phyloP scores from a whole-genome alignment of 2,888 invertebrate species.

The Gnatocerus cornutus region DNA sequence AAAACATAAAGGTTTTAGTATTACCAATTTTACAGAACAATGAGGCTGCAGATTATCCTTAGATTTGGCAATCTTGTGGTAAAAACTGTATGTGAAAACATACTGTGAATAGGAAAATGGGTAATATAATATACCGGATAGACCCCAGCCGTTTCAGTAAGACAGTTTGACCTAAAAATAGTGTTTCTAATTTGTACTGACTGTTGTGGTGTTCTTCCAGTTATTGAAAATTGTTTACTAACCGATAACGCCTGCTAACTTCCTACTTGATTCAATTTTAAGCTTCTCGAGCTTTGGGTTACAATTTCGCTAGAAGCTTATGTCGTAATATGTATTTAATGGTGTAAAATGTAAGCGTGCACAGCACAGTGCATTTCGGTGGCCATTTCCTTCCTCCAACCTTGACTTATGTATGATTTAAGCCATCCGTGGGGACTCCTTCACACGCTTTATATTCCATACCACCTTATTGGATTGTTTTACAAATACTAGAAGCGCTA shows the following conservation, averaged over 20 bases:
- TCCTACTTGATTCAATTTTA: conserved; percentile 25
- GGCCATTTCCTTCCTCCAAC: conserved; percentile 8
- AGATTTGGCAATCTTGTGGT: no score
- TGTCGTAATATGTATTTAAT: conserved; percentile 32
- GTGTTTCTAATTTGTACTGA: no score
- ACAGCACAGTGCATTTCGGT: conserved; percentile 23
- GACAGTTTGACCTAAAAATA: no score
- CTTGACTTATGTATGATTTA: conserved; percentile 40
- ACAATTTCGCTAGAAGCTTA: conserved; percentile 23
- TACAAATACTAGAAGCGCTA: conserved; percentile 25
- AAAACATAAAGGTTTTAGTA: no score
- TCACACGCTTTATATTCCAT: conserved; percentile 34
- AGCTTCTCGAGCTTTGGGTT: conserved; percentile 28
- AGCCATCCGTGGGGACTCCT: conserved; percentile 24
- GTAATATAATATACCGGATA: no score
- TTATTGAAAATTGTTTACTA: not conserved
- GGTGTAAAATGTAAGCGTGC: conserved; percentile 34
- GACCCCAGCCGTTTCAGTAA: no score
- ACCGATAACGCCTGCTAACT: conserved; percentile 13
- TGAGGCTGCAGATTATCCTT: no score
- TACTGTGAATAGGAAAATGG: no score
- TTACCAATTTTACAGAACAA: no score
- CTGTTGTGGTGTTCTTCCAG: not conserved
- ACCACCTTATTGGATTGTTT: conserved; percentile 35
- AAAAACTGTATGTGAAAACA: no score